Conservation (phyloP, 2,888 invertebrate genomes). For the Diarsia dahlii region DNA sequence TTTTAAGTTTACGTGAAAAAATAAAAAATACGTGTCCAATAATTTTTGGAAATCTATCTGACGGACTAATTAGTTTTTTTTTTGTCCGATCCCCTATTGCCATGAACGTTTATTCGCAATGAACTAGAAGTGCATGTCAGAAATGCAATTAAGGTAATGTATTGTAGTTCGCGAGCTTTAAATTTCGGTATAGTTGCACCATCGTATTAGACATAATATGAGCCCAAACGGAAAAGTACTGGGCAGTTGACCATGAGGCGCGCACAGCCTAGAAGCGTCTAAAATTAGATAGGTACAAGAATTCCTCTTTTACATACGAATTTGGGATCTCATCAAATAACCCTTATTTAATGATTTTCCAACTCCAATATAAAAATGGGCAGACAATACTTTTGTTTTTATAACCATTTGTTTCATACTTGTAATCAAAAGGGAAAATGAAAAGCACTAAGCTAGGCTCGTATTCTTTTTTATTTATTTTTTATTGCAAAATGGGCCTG, state of each 20-base stretch:
- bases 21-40: too few relatives aligned
- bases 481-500: too few relatives aligned
- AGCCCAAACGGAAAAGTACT: neutral
- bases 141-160: neutral
- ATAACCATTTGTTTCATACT: neutral
- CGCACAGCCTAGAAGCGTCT: neutral
- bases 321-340: neutral
- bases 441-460: too few relatives aligned
- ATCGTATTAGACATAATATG: neutral
- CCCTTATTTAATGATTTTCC: too few relatives aligned
- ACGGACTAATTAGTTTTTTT: too few relatives aligned
- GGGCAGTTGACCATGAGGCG: neutral
- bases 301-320: neutral
- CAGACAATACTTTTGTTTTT: neutral
- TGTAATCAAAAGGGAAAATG: neutral
- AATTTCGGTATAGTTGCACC: neutral
- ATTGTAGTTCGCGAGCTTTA: neutral
- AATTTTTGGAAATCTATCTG: too few relatives aligned
- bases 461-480: too few relatives aligned
- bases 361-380: too few relatives aligned
- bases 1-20: too few relatives aligned
- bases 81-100: too few relatives aligned
- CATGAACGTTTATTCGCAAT: neutral
- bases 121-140: neutral
- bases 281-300: neutral